Conservation (phyloP, 2,113 vertebrate genomes). For the Anolis carolinensis region DNA sequence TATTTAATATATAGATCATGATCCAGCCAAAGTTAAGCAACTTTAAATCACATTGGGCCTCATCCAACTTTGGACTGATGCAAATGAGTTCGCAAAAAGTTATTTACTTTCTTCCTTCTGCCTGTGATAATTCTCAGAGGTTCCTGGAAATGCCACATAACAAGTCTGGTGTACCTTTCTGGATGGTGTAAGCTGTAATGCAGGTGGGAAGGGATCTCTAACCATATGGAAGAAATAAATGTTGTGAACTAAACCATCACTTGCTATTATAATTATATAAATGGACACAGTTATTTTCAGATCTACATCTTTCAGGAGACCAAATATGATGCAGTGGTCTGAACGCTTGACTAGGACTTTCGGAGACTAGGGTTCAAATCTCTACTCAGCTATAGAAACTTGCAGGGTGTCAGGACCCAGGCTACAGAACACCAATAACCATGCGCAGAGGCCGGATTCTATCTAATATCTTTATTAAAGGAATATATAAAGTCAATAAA, state of each 20-base stretch:
- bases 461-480: too few relatives aligned
- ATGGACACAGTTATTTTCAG: background rate
- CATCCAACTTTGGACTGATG: background rate
- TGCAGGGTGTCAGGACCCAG: too few relatives aligned
- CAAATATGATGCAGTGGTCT: too few relatives aligned
- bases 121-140: background rate
- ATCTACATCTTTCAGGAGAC: too few relatives aligned
- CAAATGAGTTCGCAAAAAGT: background rate
- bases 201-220: background rate
- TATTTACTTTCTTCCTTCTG: background rate
- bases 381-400: too few relatives aligned
- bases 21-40: background rate
- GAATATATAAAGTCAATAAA: too few relatives aligned
- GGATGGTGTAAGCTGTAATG: background rate
- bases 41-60: background rate
- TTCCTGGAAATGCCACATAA: background rate
- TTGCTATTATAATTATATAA: background rate
- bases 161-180: background rate
- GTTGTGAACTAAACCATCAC: background rate
- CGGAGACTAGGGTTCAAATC: too few relatives aligned
- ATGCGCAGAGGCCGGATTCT: too few relatives aligned
- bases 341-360: too few relatives aligned
- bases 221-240: background rate
- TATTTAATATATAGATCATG: background rate
- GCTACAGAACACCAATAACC: too few relatives aligned